Evolutionary conservation across 2,113 vertebrate genomes (phyloP).

Genomic region (Hydrolagus affinis): DNA sequence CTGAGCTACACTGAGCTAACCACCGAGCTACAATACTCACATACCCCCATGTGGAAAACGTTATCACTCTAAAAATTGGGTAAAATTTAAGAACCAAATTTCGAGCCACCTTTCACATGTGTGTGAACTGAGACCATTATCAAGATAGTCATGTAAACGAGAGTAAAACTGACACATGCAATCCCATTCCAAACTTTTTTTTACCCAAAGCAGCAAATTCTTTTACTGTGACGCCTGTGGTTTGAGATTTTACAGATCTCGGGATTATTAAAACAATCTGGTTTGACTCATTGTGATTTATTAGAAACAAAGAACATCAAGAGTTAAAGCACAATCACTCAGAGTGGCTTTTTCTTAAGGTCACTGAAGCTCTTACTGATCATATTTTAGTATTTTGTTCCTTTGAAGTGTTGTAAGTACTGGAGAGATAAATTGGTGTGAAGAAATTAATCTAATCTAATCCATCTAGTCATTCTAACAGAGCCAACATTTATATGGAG

Average conservation of each 20-base stretch:
- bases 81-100: too few species aligned
- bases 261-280: conserved; percentile 16
- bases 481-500: conserved; percentile 3
- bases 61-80: too few species aligned
- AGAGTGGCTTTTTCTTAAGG: neutral
- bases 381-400: neutral
- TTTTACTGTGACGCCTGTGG: neutral
- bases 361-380: neutral
- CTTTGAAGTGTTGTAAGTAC: conserved; percentile 16
- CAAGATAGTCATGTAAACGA: neutral
- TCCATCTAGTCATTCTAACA: neutral
- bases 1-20: too few species aligned
- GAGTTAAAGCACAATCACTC: neutral
- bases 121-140: neutral
- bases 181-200: neutral
- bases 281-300: conserved; percentile 23
- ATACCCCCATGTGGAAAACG: too few species aligned
- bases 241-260: conserved; percentile 24
- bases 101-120: neutral
- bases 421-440: conserved; percentile 6
- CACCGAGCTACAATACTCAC: too few species aligned
- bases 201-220: conserved; percentile 28
- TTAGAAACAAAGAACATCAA: neutral
- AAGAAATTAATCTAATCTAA: conserved; percentile 19
- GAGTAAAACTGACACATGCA: neutral